Evolutionary conservation across 2,797 vertebrate genomes (phyloP), one percentile per base, ranked within the genome.

Genomic region (Labroides dimidiatus): DNA sequence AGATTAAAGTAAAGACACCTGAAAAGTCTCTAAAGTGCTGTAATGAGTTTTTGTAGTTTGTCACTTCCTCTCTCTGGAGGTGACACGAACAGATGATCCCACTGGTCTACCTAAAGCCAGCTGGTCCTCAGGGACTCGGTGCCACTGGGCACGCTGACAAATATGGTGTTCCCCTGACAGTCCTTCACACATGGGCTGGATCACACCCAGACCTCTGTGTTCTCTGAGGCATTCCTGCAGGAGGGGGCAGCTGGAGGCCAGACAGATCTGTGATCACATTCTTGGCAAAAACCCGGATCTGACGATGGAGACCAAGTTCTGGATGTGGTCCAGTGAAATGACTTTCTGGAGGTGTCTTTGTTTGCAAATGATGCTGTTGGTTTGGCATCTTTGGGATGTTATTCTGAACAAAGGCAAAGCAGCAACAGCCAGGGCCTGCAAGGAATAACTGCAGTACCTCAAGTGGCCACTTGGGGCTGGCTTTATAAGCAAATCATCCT

Each of bases 241-340:
- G 65, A 65, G 43, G 55, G 66, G 72, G 58, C 37, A 23, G 48
- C 59, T 64, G 62, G 45, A 24, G 44, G 15, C 57, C 58, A 72
- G 19, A 49, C 33, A 48, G 58, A 70, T 65, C 44, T 62, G 48
- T 21, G 33, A 37, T 76, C 52, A 50, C 39, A 83, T 77, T 76
- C 52, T 79, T 79, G 84, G 79, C 81, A 65, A 59, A 82, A 48
- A 51, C 47, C 48, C 49, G 16, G 4, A 58, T 45, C 33, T 43
- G 39, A 60, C 69, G 51, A 47, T 37, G 61, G 3, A n/a, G 47
- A 51, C 23, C 45, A 49, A 59, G 48, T 24, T 61, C 73, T 89
- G 87, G 85, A 84, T 33, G 21, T 23, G 0, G 30, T 80, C 87
- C 85, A 86, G 52, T 69, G 75, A n/a, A 54, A 66, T 81, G 85